Conservation (phyloP, 2,113 vertebrate species). For the Notothenia coriiceps region DNA sequence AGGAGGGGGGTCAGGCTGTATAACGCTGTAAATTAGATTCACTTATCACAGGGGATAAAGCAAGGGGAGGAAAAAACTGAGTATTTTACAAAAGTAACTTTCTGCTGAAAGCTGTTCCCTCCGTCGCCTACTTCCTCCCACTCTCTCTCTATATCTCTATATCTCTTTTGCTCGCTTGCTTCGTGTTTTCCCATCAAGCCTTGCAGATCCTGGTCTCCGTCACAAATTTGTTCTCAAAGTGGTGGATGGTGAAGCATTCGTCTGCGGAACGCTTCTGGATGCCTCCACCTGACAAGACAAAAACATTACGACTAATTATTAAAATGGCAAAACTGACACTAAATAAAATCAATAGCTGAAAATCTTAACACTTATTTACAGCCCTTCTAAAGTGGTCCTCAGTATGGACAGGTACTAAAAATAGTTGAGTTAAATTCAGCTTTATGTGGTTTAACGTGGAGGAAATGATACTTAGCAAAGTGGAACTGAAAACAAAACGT, state of each 20-base stretch:
- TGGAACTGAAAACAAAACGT: too few species aligned
- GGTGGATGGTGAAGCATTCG: slow-evolving; percentile 90
- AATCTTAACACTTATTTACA: background rate
- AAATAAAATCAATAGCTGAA: too few species aligned
- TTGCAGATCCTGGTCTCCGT: slow-evolving; percentile 93
- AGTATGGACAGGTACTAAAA: background rate
- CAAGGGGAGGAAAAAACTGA: slow-evolving; percentile 50
- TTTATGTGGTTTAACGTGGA: background rate
- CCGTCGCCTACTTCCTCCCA: slow-evolving; percentile 35
- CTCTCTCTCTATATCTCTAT: slow-evolving; percentile 5
- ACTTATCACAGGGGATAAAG: slow-evolving; percentile 72
- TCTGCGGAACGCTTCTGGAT: slow-evolving; percentile 92
- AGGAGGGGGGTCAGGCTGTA: slow-evolving; percentile 18
- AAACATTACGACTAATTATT: background rate
- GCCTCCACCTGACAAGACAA: slow-evolving; percentile 73
- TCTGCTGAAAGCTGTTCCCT: slow-evolving; percentile 47
- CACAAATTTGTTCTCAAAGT: slow-evolving; percentile 94
- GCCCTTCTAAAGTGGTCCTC: background rate
- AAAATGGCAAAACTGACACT: background rate
- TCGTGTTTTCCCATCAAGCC: slow-evolving; percentile 77
- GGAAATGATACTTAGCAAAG: background rate
- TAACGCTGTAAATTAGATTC: slow-evolving; percentile 62
- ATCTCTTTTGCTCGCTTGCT: background rate
- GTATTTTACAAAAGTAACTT: slow-evolving; percentile 74
- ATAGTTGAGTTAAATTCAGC: background rate